phyloP scores from a whole-genome alignment of 2,797 vertebrate species.

The Phoeniculus purpureus region DNA sequence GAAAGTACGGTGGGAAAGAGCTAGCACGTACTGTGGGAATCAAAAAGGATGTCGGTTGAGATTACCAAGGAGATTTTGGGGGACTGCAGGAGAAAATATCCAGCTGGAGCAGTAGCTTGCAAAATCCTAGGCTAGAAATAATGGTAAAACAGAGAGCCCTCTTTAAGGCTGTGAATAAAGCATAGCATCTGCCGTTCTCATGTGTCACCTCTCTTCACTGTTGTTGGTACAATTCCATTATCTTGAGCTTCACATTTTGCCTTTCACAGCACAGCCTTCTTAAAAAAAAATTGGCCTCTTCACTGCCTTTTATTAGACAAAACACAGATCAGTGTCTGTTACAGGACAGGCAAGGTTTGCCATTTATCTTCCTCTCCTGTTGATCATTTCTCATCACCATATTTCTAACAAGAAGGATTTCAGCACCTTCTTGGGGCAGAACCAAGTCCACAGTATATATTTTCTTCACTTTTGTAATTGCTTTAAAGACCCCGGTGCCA shows the following conservation, averaged over 20 bases:
- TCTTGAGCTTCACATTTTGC: neutral
- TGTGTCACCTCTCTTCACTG: neutral
- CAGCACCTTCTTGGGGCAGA: neutral
- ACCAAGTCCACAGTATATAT: neutral
- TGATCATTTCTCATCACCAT: neutral
- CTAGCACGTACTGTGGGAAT: neutral
- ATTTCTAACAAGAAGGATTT: neutral
- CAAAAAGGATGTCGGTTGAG: neutral
- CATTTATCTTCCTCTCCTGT: neutral
- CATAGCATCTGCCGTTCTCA: neutral
- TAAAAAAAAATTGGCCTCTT: neutral
- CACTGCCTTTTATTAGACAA: neutral
- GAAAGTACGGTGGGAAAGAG: neutral
- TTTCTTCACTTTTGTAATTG: neutral
- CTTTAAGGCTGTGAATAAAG: slow-evolving; percentile 8
- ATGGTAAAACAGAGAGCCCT: neutral
- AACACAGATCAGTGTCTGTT: neutral
- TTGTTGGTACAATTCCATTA: neutral
- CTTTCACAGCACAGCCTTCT: neutral
- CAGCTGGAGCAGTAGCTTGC: neutral
- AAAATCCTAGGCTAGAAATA: slow-evolving; percentile 17
- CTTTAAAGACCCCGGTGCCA: neutral
- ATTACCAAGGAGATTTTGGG: neutral
- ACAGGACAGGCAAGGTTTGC: neutral
- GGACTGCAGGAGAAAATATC: neutral